Percentiles rank a stretch among this genome's conserved stretches.
Evolutionary conservation across 2,797 vertebrate species (phyloP).

Genomic region (Pygocentrus nattereri): DNA sequence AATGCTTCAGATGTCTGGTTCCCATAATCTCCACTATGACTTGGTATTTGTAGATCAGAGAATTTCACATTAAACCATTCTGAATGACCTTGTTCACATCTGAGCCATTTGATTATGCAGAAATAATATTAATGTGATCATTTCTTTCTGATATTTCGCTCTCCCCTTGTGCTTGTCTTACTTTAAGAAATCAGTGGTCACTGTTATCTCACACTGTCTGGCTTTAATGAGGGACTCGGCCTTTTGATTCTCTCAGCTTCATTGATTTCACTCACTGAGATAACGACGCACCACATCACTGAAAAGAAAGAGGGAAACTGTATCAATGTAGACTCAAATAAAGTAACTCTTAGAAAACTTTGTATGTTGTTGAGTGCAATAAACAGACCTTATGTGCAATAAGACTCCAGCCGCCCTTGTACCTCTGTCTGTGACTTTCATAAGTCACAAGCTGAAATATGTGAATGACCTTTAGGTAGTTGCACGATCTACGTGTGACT

Average conservation of each 20-base stretch:
- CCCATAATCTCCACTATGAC: too few relatives aligned
- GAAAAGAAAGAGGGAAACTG: constrained; percentile 23
- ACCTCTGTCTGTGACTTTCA: constrained; percentile 15
- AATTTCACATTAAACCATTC: too few relatives aligned
- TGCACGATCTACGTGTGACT: not conserved
- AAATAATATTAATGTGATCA: too few relatives aligned
- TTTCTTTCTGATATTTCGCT: not conserved
- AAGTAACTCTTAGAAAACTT: constrained; percentile 68
- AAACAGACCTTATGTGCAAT: constrained; percentile 76
- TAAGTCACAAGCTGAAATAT: not conserved
- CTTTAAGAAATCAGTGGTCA: not conserved
- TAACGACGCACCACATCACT: not conserved
- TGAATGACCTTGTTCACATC: too few relatives aligned
- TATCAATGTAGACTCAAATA: constrained; percentile 34
- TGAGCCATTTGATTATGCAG: too few relatives aligned
- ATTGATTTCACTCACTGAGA: constrained; percentile 3
- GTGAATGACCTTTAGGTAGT: not conserved
- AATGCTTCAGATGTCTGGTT: too few relatives aligned
- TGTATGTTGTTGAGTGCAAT: constrained; percentile 82
- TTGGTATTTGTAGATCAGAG: too few relatives aligned
- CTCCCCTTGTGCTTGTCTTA: not conserved
- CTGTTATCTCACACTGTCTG: not conserved
- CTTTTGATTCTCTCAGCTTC: constrained; percentile 12
- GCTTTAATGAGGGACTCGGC: constrained; percentile 12
- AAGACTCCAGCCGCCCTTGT: constrained; percentile 52